Base-by-base conservation (phyloP, 2,888 invertebrate genomes). In the Dromius quadrimaculatus region DNA sequence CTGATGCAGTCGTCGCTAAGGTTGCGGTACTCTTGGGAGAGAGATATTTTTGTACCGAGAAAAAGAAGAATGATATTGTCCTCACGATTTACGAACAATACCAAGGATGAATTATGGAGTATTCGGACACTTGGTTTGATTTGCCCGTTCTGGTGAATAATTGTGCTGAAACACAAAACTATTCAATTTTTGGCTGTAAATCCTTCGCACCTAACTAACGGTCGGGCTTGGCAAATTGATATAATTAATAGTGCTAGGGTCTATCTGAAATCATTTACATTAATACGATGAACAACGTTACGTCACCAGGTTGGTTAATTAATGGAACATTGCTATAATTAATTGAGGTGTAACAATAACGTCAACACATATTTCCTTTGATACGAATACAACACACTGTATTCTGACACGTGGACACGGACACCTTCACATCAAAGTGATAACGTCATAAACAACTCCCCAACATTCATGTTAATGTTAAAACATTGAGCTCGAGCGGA, bases 291-390 rank as follows among this genome's bases (percentile, higher is more conserved):
- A 28, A 15, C 23, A 28, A 54, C 50, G 28, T 54, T 23, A 15
- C 28, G 13, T 54, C 50, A 54, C 15, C 11, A 15, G 23, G 13
- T 23, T 13, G 28, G 50, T 54, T 54, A 54, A 54, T 54, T 54
- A 54, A 54, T 54, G 50, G 50, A 54, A 54, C 32, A 54, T 54
- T 8, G 50, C 15, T 28, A 8, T 54, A 54, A 54, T 54, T 54
- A 54, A 54, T 54, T 28, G 50, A 54, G 50, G 28, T 54, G 23
- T 28, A 54, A 54, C 50, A 54, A 54, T 54, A 54, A 54, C 50
- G 50, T 54, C 50, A 28, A 54, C 50, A 54, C 50, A 28, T 54
- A 54, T 54, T 54, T 54, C 50, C 50, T 54, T 54, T 54, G 50
- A n/a, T n/a, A n/a, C n/a, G n/a, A n/a, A n/a, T n/a, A n/a, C n/a